A percentile compares a stretch with the other conserved stretches of the same genome.
Evolutionary conservation across 1,140 invertebrate genomes (phyloP).

Genomic region (Drosophila athabasca): DNA sequence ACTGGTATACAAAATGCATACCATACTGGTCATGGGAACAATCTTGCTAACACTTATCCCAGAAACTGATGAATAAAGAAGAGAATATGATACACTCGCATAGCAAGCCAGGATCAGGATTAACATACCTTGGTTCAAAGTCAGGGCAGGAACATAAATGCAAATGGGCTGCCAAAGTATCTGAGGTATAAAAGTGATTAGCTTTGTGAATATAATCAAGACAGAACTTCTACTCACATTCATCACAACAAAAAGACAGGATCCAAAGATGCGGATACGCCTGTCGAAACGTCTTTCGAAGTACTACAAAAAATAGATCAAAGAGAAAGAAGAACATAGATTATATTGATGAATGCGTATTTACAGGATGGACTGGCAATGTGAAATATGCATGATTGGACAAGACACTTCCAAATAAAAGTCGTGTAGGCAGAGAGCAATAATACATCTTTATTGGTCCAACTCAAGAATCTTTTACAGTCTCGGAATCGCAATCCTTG

Average conservation of each 20-base stretch:
- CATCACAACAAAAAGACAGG: slow-evolving; percentile 88
- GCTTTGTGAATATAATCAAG: too few relatives aligned
- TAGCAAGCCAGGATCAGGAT: not conserved
- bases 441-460: slow-evolving; percentile 2
- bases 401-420: slow-evolving; percentile 36
- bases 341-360: slow-evolving; percentile 26
- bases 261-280: slow-evolving; percentile 89
- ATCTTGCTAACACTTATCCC: slow-evolving; percentile 88
- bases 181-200: slow-evolving; percentile 17
- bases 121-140: slow-evolving; percentile 88
- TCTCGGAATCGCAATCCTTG: slow-evolving; percentile 14
- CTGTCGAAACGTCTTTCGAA: slow-evolving; percentile 91
- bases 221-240: slow-evolving; percentile 85
- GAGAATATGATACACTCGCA: slow-evolving; percentile 18
- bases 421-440: not conserved
- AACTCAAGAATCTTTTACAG: slow-evolving; percentile 8
- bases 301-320: slow-evolving; percentile 85
- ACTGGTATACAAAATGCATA: slow-evolving; percentile 93
- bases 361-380: slow-evolving; percentile 23
- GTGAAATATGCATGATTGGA: not conserved
- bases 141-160: slow-evolving; percentile 93
- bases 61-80: slow-evolving; percentile 85
- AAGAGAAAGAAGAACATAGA: slow-evolving; percentile 18
- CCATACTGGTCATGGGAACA: slow-evolving; percentile 88
- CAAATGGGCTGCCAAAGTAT: slow-evolving; percentile 88